Base-by-base conservation (phyloP, 92 coral and sea anemone species). In the Porites lobata region DNA sequence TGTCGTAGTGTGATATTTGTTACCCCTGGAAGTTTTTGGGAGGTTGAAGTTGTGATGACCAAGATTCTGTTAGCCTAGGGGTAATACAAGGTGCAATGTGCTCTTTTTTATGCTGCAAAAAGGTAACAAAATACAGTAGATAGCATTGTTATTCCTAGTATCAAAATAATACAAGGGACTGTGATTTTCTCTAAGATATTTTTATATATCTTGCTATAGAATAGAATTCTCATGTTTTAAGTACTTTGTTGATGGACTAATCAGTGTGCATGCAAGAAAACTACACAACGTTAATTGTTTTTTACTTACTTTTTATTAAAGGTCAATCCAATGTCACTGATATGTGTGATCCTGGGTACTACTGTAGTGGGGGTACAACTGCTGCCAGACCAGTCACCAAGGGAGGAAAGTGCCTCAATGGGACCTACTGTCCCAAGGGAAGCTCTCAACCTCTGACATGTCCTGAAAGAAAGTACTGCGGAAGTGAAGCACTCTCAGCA, bases 371-470 rank as follows among this genome's bases (percentile, higher is more conserved):
- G 76, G 81, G 81, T 10, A 92, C 98, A 51, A 91, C 93, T 1
- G 88, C 96, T 17, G 89, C 95, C 56, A 89, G 77, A 2, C 99
- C 99, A 24, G 91, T 64, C 65, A 88, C 87, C 29, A 98, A 96
- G 0, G 99, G 99, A 32, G 99, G 98, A 19, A 94, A 89, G 82
- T 97, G 99, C 32, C 92, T 81, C 69, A 90, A 72, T 18, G 99
- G 99, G 21, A 90, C 94, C 12, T 97, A 87, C 86, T 97, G 99
- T 78, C 99, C 96, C n/a, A 78, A 68, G 50, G 96, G 96, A 56
- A 92, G 98, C 87, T 90, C 98, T 1, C 86, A 88, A 51, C 94
- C 96, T 0, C 85, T 85, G 72, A 47, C 65, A 50, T 97, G 99
- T 66, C 93, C 98, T 4, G 96, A 95, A 4, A 95, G 95, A 47